Evolutionary conservation across 2,797 vertebrate species (phyloP).

Genomic region (Epinephelus malabaricus): DNA sequence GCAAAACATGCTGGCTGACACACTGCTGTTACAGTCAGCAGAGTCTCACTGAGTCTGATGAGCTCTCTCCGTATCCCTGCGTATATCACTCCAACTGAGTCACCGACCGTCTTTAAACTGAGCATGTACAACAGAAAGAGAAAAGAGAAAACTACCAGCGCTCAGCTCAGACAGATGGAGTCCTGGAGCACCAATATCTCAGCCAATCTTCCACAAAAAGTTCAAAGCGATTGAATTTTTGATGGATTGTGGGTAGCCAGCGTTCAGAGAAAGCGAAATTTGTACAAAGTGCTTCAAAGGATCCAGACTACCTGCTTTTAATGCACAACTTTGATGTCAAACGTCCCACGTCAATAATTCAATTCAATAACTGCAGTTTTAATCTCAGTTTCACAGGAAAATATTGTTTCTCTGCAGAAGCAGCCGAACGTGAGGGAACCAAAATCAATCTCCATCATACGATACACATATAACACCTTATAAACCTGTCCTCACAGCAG

Average conservation of each 20-base stretch:
- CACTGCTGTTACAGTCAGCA: background rate
- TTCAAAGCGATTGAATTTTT: background rate
- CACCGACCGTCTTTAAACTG: background rate
- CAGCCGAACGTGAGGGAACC: background rate
- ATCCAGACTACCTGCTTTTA: background rate
- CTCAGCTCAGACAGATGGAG: background rate
- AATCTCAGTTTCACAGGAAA: slow-evolving; percentile 12
- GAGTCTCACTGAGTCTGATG: background rate
- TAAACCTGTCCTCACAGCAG: background rate
- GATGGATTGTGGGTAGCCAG: background rate
- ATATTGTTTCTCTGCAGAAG: background rate
- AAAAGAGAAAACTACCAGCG: background rate
- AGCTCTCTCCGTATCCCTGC: too few relatives aligned
- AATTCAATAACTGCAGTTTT: slow-evolving; percentile 11
- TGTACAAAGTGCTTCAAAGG: slow-evolving; percentile 5
- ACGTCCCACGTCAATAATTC: background rate
- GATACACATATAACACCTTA: background rate
- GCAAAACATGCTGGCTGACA: slow-evolving; percentile 16
- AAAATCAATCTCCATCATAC: slow-evolving; percentile 13
- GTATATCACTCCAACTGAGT: too few relatives aligned
- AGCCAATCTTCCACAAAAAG: background rate
- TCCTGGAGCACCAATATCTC: background rate
- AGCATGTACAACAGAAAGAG: background rate
- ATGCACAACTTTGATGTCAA: slow-evolving; percentile 7
- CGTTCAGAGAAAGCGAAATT: background rate